Evolutionary conservation across 2,888 invertebrate genomes (phyloP), one percentile per base, ranked within the genome.

Genomic region (Zaprionus lineosus): DNA sequence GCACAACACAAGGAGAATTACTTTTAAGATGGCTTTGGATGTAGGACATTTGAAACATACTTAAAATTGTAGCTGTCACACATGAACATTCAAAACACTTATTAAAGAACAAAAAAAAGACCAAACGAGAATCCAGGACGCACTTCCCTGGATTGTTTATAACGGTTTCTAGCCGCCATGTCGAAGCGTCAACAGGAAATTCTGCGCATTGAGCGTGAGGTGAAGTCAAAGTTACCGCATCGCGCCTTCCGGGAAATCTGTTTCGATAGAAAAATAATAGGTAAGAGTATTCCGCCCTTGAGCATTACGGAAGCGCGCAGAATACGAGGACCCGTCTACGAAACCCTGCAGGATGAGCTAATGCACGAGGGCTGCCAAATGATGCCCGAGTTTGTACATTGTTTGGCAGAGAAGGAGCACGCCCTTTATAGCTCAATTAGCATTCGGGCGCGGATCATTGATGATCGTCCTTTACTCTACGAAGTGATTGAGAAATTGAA

Each of bases 311-410:
- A 84, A 12, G 87, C 88, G 1, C 74, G 82, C 0, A 62, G 88
- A 1, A 28, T 48, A 4, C 60, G 65, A 2, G 78, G 78, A 0
- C 75, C 78, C 0, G 62, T 87, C 21, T 88, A 74, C 33, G 61
- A 79, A 15, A 86, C 81, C 0, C 63, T 88, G n/a, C 41, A 84
- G 28, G 65, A 75, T 4, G 88, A 88, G 31, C 36, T 87, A 14
- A 77, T 73, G n/a, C 79, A 84, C 9, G 84, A 66, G 0, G 86
- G 85, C 6, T 89, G 88, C 51, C 34, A 12, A 2, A 71, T 70
- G 61, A 48, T 83, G 26, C 88, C 87, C 0, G 77, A 75, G 19
- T 81, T 88, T 16, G 58, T 89, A 15, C 44, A 59, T 1, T 68
- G 69, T 6, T 52, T 88, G 39, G 78, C 79, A 7, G 64, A 68